These are phyloP conservation scores for Zele albiditarsus DNA, from an alignment of 2,888 invertebrate genomes.

Conservation along the genomic window DNA sequence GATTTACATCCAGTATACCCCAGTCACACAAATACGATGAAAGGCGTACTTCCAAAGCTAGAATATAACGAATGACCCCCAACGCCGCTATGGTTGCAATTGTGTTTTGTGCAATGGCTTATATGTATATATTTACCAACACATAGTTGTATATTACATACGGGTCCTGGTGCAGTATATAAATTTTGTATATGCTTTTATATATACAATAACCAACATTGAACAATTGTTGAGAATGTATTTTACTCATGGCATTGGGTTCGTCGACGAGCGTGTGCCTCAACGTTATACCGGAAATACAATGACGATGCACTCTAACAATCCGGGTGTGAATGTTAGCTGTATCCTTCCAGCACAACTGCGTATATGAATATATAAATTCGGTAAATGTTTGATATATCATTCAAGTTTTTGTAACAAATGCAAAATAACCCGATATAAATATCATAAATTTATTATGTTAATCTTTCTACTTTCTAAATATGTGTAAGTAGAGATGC, in stretches of 20 bases:
- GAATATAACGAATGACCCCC: slow-evolving; percentile 13
- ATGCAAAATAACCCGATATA: background rate
- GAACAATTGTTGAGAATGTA: background rate
- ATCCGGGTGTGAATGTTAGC: background rate
- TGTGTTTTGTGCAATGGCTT: background rate
- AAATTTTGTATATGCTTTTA: background rate
- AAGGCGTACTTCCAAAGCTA: background rate
- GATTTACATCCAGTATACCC: slow-evolving; percentile 40
- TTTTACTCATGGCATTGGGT: background rate
- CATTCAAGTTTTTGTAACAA: too few species aligned
- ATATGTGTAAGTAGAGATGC: background rate
- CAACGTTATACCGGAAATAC: slow-evolving; percentile 31
- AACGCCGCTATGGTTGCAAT: background rate
- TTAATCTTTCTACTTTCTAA: background rate
- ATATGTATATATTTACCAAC: background rate
- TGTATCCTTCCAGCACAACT: background rate
- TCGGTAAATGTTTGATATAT: too few species aligned
- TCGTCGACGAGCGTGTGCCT: slow-evolving; percentile 15
- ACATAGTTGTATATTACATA: background rate
- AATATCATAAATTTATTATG: background rate
- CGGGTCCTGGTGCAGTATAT: background rate
- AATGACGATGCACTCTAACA: slow-evolving; percentile 19
- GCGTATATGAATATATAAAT: background rate
- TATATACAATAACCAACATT: background rate
- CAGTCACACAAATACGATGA: background rate